phyloP scores from a whole-genome alignment of 2,888 invertebrate species.

The Agrotis clavis region DNA sequence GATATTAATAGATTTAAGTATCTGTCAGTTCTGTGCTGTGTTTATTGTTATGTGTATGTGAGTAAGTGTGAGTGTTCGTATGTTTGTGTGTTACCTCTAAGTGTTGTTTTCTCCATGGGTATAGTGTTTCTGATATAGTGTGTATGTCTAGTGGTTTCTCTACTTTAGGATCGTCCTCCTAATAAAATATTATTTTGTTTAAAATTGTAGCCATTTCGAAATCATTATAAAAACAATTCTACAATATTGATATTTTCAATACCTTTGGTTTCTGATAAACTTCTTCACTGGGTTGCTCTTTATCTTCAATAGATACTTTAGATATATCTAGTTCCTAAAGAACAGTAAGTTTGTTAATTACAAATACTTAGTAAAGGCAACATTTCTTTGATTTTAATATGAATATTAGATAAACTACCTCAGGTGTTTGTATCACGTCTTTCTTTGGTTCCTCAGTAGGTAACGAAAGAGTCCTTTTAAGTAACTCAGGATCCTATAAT shows the following conservation, averaged over 20 bases:
- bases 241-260: neutral
- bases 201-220: neutral
- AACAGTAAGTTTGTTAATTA: neutral
- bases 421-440: neutral
- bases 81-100: slow-evolving; percentile 56
- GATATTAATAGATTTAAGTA: slow-evolving; percentile 13
- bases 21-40: slow-evolving; percentile 44
- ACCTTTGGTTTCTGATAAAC: neutral
- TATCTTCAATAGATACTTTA: slow-evolving; percentile 13
- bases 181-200: slow-evolving; percentile 23
- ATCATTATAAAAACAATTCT: neutral
- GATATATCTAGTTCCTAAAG: slow-evolving; percentile 30
- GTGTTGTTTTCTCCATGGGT: slow-evolving; percentile 74
- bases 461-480: slow-evolving; percentile 7
- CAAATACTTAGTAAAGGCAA: neutral
- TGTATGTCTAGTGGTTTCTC: slow-evolving; percentile 64
- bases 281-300: neutral
- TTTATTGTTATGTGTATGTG: slow-evolving; percentile 59
- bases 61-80: slow-evolving; percentile 38
- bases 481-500: slow-evolving; percentile 20
- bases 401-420: slow-evolving; percentile 25
- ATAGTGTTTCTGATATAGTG: slow-evolving; percentile 64
- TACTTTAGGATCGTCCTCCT: slow-evolving; percentile 50
- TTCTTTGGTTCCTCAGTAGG: slow-evolving; percentile 36
- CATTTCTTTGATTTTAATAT: neutral